A percentile compares a stretch with the other conserved stretches of the same genome.
Conservation (phyloP, 2,113 vertebrate genomes). For the Lethenteron reissneri region DNA sequence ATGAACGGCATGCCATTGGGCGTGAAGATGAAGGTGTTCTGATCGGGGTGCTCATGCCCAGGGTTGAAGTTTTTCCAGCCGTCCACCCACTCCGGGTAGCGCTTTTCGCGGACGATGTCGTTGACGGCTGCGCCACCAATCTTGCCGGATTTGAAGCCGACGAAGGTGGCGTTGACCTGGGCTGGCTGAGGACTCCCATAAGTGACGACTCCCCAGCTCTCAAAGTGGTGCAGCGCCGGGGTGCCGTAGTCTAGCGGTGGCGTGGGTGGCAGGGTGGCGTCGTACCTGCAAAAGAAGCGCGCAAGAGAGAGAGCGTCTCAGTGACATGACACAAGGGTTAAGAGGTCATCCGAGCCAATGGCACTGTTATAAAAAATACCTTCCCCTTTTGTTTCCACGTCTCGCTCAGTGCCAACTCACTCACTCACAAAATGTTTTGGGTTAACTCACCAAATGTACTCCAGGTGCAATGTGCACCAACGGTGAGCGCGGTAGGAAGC, state of each 20-base stretch:
- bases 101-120: constrained; percentile 72
- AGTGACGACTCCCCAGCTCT: constrained; percentile 94
- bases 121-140: constrained; percentile 85
- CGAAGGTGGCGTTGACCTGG: constrained; percentile 50
- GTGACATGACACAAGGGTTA: too few relatives aligned
- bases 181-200: constrained; percentile 61
- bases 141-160: constrained; percentile 95
- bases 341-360: too few relatives aligned
- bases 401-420: too few relatives aligned
- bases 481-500: constrained; percentile 70
- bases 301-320: too few relatives aligned
- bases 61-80: constrained; percentile 95
- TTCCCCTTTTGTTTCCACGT: too few relatives aligned
- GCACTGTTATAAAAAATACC: too few relatives aligned
- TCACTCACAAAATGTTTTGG: constrained; percentile 3
- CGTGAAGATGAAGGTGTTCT: constrained; percentile 97
- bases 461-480: constrained; percentile 93
- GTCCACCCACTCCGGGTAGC: constrained; percentile 79
- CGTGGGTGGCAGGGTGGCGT: constrained; percentile 38
- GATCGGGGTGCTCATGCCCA: constrained; percentile 83
- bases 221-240: constrained; percentile 61
- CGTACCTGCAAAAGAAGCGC: constrained; percentile 37
- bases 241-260: constrained; percentile 58
- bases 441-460: constrained; percentile 65
- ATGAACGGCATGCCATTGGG: constrained; percentile 92